These are phyloP conservation scores for Diabrotica balteata DNA, from an alignment of 2,888 invertebrate genomes.

Conservation along the genomic window DNA sequence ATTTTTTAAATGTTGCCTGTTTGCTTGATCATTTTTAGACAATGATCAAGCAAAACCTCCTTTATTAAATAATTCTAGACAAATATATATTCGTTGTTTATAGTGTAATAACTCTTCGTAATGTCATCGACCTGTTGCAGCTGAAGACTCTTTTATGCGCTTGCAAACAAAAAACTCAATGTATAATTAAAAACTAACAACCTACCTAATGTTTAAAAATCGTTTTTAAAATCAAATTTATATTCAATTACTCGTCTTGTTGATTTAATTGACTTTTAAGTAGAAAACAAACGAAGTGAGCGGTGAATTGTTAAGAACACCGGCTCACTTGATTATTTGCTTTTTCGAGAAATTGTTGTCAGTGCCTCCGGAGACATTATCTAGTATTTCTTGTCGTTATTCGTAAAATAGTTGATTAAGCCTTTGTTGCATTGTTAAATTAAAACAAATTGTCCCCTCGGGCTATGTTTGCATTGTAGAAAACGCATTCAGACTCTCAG, in stretches of 20 bases:
- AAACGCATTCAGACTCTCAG: too few species aligned
- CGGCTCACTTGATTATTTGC: slow-evolving; percentile 3
- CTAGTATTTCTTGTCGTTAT: slow-evolving; percentile 19
- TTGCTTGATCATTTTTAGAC: too few species aligned
- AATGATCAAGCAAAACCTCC: too few species aligned
- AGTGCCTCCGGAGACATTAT: slow-evolving; percentile 2
- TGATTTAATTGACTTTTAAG: slow-evolving; percentile 1
- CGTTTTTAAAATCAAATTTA: background rate
- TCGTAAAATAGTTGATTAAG: slow-evolving; percentile 21
- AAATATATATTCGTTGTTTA: too few species aligned
- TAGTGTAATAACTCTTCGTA: too few species aligned
- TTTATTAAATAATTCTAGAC: too few species aligned
- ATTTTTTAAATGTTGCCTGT: too few species aligned
- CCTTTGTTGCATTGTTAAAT: slow-evolving; percentile 17
- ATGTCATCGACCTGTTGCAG: too few species aligned
- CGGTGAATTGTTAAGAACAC: background rate
- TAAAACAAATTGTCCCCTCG: slow-evolving; percentile 13
- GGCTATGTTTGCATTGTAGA: background rate
- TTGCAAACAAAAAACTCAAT: too few species aligned
- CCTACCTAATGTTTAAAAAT: background rate
- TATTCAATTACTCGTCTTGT: background rate
- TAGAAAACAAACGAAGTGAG: background rate
- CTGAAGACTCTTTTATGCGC: too few species aligned
- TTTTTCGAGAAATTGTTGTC: slow-evolving; percentile 2
- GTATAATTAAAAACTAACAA: too few species aligned